Evolutionary conservation across 2,888 invertebrate species (phyloP).

Genomic region (Aphodius sticticus): DNA sequence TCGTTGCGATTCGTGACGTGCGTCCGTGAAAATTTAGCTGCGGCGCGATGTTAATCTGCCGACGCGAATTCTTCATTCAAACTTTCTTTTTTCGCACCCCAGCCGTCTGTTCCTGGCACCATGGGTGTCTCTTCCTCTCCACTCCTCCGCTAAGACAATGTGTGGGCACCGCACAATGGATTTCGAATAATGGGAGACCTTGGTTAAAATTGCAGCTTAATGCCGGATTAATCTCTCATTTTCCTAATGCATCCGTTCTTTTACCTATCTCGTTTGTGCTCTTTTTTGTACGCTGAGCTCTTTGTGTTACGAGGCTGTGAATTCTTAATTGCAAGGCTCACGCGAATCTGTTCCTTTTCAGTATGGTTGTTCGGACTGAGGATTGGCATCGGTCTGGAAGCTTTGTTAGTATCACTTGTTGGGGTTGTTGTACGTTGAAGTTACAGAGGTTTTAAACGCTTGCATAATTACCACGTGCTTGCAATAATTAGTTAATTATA

Average conservation of each 20-base stretch:
- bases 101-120: neutral
- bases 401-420: too few relatives aligned
- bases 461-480: too few relatives aligned
- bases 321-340: neutral
- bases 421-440: too few relatives aligned
- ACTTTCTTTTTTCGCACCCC: neutral
- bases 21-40: neutral
- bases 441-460: too few relatives aligned
- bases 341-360: neutral
- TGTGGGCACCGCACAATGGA: neutral
- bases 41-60: neutral
- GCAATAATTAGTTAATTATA: too few relatives aligned
- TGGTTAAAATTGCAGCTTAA: neutral
- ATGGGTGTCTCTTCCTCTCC: neutral
- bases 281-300: neutral
- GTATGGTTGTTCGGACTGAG: too few relatives aligned
- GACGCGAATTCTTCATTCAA: neutral
- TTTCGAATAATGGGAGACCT: neutral
- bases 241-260: neutral
- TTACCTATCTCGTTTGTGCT: neutral
- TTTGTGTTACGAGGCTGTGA: neutral
- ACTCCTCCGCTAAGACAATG: neutral
- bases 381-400: too few relatives aligned
- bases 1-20: neutral
- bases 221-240: neutral